A percentile compares a stretch with the other conserved stretches of the same genome.
phyloP scores from a whole-genome alignment of 2,113 vertebrate genomes.

The Alces alces region DNA sequence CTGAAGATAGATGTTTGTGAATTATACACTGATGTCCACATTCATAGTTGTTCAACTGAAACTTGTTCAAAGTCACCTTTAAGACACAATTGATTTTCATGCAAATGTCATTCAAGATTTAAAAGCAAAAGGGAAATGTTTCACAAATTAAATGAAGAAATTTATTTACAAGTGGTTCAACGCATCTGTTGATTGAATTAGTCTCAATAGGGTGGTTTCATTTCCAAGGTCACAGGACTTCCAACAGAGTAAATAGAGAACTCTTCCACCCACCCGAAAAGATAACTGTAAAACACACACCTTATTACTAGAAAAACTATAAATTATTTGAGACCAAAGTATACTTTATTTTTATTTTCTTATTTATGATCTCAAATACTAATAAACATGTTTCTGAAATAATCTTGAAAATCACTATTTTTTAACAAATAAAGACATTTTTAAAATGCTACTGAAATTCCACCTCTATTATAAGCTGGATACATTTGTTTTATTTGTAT shows the following conservation, averaged over 20 bases:
- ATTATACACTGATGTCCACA: not conserved
- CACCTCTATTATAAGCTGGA: not conserved
- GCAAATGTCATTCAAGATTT: not conserved
- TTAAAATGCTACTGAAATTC: not conserved
- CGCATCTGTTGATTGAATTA: conserved; percentile 30
- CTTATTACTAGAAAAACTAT: not conserved
- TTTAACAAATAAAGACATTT: not conserved
- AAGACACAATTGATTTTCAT: not conserved
- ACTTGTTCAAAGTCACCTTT: not conserved
- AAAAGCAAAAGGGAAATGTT: conserved; percentile 15
- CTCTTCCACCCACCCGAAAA: not conserved
- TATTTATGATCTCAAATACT: not conserved
- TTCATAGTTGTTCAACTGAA: not conserved
- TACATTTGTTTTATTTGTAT: not conserved
- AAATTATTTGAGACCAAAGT: not conserved
- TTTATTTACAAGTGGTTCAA: not conserved
- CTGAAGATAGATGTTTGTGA: not conserved
- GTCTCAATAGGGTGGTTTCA: not conserved
- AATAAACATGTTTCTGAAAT: not conserved
- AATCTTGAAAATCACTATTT: not conserved
- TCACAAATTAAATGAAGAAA: conserved; percentile 2
- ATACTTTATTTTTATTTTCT: not conserved
- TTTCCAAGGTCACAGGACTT: conserved; percentile 32
- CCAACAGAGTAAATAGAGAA: not conserved
- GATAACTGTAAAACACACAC: not conserved